phyloP scores from a whole-genome alignment of 1,140 invertebrate species.

The Brevipalpus yothersi region DNA sequence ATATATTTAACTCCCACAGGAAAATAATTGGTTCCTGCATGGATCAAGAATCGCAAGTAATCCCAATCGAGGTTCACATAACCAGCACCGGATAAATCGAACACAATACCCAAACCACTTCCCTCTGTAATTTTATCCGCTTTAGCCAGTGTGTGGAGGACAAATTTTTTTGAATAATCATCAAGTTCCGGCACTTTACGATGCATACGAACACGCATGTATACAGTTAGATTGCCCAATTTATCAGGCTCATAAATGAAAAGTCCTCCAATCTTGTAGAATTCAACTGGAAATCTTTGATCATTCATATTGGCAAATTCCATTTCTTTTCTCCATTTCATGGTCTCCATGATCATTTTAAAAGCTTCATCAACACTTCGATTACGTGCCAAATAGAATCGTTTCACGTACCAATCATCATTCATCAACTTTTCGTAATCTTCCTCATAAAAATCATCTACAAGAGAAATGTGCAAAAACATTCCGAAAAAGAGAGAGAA shows the following conservation, averaged over 20 bases:
- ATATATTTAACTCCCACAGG: conserved; percentile 8
- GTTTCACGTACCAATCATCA: conserved; percentile 6
- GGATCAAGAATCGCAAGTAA: conserved; percentile 5
- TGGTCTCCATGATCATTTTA: conserved; percentile 2
- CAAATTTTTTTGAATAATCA: conserved; percentile 3
- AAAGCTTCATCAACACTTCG: conserved; percentile 1
- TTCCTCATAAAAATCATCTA: background rate
- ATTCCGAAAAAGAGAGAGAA: no score
- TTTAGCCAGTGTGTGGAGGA: conserved; percentile 5
- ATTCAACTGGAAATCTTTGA: conserved; percentile 8
- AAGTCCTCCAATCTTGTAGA: conserved; percentile 8
- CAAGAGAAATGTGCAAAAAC: no score
- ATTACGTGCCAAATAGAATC: conserved; percentile 2
- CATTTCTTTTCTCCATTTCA: conserved; percentile 3
- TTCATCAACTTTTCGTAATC: conserved; percentile 2
- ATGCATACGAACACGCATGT: conserved; percentile 5
- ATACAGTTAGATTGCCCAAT: conserved; percentile 3
- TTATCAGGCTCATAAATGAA: conserved; percentile 8
- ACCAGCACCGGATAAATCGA: conserved; percentile 6
- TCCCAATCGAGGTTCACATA: conserved; percentile 7
- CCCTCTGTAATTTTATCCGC: conserved; percentile 5
- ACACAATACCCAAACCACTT: conserved; percentile 4
- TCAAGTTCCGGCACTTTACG: conserved; percentile 5
- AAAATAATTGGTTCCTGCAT: conserved; percentile 1
- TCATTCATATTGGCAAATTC: background rate